A percentile compares a stretch with the other conserved stretches of the same genome.
Conservation (phyloP, 2,888 invertebrate genomes). For the Drosophila rubida region DNA sequence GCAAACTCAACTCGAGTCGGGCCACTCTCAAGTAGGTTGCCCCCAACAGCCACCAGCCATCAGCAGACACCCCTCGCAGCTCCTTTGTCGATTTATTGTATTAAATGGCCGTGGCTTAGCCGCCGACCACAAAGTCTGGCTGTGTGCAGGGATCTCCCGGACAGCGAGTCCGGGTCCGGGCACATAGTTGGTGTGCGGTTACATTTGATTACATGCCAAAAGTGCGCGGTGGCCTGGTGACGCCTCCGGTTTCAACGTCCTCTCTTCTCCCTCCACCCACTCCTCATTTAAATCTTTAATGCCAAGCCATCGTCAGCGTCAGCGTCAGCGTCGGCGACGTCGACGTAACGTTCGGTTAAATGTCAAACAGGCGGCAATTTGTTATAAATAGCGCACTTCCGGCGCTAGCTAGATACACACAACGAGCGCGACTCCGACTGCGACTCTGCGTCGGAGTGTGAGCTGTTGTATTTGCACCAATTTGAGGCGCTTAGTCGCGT, state of each 20-base stretch:
- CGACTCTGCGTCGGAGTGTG: neutral
- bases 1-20: constrained; percentile 51
- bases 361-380: constrained; percentile 77
- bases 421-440: neutral
- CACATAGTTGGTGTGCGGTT: constrained; percentile 77
- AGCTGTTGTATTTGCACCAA: constrained; percentile 67
- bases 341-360: constrained; percentile 55
- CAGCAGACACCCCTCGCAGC: neutral
- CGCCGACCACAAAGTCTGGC: constrained; percentile 31
- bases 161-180: constrained; percentile 19
- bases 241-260: constrained; percentile 39
- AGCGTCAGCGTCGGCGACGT: neutral
- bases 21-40: constrained; percentile 16
- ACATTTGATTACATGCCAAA: constrained; percentile 75
- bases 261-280: too few relatives aligned
- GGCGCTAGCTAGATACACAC: constrained; percentile 53
- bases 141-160: neutral
- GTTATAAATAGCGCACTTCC: constrained; percentile 81
- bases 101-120: constrained; percentile 63
- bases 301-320: constrained; percentile 21
- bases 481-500: constrained; percentile 76
- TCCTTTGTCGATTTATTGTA: constrained; percentile 58
- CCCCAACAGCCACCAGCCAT: too few relatives aligned
- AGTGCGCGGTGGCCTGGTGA: constrained; percentile 42
- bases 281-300: constrained; percentile 52